phyloP scores from a whole-genome alignment of 2,113 vertebrate species.

The Psephotus haematonotus region DNA sequence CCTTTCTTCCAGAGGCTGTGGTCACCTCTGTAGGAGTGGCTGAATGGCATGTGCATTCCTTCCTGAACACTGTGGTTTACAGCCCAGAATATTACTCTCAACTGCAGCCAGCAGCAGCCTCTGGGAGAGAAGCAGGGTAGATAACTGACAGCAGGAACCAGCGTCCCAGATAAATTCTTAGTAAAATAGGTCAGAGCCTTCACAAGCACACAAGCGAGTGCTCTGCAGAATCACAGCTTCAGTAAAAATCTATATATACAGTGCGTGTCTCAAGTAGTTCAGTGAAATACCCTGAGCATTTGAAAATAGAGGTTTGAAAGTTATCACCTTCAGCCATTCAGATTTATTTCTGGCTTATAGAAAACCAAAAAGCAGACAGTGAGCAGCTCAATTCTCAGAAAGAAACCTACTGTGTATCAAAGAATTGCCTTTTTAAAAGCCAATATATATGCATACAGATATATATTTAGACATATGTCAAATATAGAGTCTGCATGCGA shows the following conservation, averaged over 20 bases:
- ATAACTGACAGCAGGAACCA: not conserved
- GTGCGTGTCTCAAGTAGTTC: not conserved
- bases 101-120: not conserved
- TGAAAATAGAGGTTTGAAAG: not conserved
- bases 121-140: not conserved
- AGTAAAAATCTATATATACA: not conserved
- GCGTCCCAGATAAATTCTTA: not conserved
- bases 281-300: not conserved
- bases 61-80: not conserved
- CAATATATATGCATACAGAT: not conserved
- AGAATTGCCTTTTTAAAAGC: not conserved
- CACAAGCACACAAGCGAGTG: not conserved
- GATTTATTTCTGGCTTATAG: not conserved
- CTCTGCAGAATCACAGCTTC: not conserved
- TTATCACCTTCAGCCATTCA: not conserved
- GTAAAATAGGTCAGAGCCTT: conserved; percentile 39
- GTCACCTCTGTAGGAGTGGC: not conserved
- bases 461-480: not conserved
- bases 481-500: not conserved
- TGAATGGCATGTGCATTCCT: not conserved
- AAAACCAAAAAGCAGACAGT: not conserved
- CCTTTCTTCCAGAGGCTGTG: not conserved
- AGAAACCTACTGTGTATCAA: not conserved
- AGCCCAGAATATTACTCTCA: not conserved
- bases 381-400: not conserved